A percentile compares a stretch with the other conserved stretches of the same genome.
phyloP scores from a whole-genome alignment of 2,888 invertebrate genomes.

The Crepidodera aurea region DNA sequence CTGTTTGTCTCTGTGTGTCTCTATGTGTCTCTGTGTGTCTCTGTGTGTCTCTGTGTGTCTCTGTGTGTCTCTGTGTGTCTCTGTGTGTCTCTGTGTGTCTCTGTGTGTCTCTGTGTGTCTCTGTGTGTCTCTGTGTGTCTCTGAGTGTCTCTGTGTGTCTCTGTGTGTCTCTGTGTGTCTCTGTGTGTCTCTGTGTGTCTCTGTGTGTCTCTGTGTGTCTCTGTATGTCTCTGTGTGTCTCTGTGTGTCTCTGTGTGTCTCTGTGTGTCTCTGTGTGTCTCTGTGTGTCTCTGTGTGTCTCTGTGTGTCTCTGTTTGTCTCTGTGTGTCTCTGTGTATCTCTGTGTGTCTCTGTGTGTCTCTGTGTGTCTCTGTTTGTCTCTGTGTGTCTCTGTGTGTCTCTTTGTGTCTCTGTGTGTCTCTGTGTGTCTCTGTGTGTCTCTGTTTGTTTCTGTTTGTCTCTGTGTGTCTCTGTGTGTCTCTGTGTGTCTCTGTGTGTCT shows the following conservation, averaged over 20 bases:
- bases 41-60: background rate
- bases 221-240: background rate
- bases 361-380: no score
- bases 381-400: no score
- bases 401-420: no score
- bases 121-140: background rate
- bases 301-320: no score
- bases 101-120: background rate
- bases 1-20: no score
- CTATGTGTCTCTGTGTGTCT: background rate
- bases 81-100: background rate
- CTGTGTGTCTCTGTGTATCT: no score
- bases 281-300: background rate
- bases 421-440: no score
- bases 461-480: background rate
- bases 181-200: background rate
- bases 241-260: background rate
- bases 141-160: background rate
- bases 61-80: background rate
- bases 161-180: background rate
- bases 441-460: no score
- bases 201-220: background rate
- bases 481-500: background rate
- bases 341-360: no score
- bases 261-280: background rate